phyloP scores from a whole-genome alignment of 2,797 vertebrate species.

The Sebastes diploproa region DNA sequence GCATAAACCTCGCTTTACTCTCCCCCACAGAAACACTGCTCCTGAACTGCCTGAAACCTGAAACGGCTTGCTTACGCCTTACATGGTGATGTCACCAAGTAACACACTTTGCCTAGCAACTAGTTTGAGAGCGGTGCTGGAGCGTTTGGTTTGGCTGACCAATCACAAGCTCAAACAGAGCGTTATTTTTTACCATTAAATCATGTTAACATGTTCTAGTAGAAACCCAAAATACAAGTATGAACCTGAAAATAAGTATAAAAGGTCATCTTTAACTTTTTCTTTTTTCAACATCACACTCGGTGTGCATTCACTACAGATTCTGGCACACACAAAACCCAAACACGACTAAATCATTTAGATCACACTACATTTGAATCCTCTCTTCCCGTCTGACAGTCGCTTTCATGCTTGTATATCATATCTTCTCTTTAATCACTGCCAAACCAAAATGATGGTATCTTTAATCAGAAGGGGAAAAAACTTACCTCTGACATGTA shows the following conservation, averaged over 20 bases:
- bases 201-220: too few relatives aligned
- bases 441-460: neutral
- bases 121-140: too few relatives aligned
- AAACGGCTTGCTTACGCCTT: too few relatives aligned
- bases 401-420: neutral
- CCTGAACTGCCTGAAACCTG: too few relatives aligned
- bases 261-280: neutral
- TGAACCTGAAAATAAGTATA: too few relatives aligned
- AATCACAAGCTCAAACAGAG: too few relatives aligned
- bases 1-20: too few relatives aligned
- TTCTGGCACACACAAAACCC: neutral
- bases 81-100: too few relatives aligned
- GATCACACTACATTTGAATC: neutral
- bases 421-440: neutral
- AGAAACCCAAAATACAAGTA: too few relatives aligned
- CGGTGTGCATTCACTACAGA: neutral
- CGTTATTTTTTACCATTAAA: too few relatives aligned
- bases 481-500: slow-evolving; percentile 85
- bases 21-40: too few relatives aligned
- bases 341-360: neutral
- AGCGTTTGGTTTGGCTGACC: accelerated
- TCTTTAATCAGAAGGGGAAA: neutral
- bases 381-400: neutral
- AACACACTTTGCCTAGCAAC: too few relatives aligned
- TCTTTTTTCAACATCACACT: neutral